A percentile compares a stretch with the other conserved stretches of the same genome.
Evolutionary conservation across 1,140 invertebrate genomes (phyloP).

Genomic region (Anadara kagoshimensis): DNA sequence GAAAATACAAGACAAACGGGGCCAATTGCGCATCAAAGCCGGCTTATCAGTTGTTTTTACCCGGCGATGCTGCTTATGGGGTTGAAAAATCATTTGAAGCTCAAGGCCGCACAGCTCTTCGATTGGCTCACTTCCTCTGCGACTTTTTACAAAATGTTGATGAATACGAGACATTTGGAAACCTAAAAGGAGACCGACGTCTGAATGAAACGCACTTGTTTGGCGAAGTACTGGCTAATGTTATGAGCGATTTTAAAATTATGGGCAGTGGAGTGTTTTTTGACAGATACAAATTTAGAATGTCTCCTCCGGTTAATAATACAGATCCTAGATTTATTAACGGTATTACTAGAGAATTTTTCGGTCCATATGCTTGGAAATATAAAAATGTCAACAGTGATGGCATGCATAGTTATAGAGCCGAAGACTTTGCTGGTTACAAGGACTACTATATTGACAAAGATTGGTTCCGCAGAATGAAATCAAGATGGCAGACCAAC

Average conservation of each 20-base stretch:
- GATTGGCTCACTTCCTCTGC: slow-evolving; percentile 95
- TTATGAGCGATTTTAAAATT: slow-evolving; percentile 89
- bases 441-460: slow-evolving; percentile 87
- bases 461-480: slow-evolving; percentile 89
- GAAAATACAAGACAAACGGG: slow-evolving; percentile 55
- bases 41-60: slow-evolving; percentile 63
- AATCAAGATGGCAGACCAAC: slow-evolving; percentile 93
- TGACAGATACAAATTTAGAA: slow-evolving; percentile 94
- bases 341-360: slow-evolving; percentile 75
- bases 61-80: slow-evolving; percentile 83
- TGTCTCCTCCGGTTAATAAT: slow-evolving; percentile 78
- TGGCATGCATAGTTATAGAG: slow-evolving; percentile 79
- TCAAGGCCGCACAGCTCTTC: slow-evolving; percentile 91
- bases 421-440: slow-evolving; percentile 70
- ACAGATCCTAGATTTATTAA: slow-evolving; percentile 79
- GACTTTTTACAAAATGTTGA: slow-evolving; percentile 95
- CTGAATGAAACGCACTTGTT: slow-evolving; percentile 71
- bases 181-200: slow-evolving; percentile 77
- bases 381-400: slow-evolving; percentile 82
- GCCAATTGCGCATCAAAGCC: slow-evolving; percentile 55
- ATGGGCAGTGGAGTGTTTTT: slow-evolving; percentile 95
- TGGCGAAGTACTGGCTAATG: slow-evolving; percentile 85
- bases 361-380: slow-evolving; percentile 94
- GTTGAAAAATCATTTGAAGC: slow-evolving; percentile 77
- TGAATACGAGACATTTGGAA: slow-evolving; percentile 92